Evolutionary conservation across 1,140 invertebrate species (phyloP).

Genomic region (Temnothorax nylanderi): DNA sequence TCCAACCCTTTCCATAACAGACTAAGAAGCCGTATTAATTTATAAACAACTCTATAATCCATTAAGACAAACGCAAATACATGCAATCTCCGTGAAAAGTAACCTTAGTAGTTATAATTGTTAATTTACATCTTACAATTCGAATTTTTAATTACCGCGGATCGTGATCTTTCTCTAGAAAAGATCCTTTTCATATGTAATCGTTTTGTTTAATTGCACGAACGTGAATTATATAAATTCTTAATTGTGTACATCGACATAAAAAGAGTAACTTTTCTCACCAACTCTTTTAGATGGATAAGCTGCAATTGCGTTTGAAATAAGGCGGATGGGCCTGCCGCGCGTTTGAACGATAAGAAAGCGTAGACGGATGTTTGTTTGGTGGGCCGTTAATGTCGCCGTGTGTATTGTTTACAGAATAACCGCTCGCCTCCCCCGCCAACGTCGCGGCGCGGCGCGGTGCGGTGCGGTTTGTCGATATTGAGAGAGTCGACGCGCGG

Average conservation of each 20-base stretch:
- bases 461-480: constrained; percentile 71
- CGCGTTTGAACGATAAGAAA: constrained; percentile 71
- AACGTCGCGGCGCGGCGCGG: background rate
- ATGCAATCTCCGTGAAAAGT: background rate
- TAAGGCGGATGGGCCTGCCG: constrained; percentile 44
- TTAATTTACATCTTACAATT: background rate
- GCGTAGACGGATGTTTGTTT: constrained; percentile 78
- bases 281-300: background rate
- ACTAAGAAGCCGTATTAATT: constrained; percentile 10
- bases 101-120: background rate
- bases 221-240: background rate
- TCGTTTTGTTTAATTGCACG: background rate
- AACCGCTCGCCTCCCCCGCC: constrained; percentile 67
- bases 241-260: background rate
- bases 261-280: background rate
- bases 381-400: constrained; percentile 77
- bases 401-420: constrained; percentile 78
- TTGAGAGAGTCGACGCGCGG: constrained; percentile 69
- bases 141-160: background rate
- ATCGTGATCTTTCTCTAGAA: background rate
- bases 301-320: constrained; percentile 8
- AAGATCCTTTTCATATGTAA: background rate
- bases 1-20: constrained; percentile 36
- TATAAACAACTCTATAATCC: background rate
- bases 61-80: background rate